Conservation (phyloP, 2,888 invertebrate species). For the Brachynemurus nebulosus region DNA sequence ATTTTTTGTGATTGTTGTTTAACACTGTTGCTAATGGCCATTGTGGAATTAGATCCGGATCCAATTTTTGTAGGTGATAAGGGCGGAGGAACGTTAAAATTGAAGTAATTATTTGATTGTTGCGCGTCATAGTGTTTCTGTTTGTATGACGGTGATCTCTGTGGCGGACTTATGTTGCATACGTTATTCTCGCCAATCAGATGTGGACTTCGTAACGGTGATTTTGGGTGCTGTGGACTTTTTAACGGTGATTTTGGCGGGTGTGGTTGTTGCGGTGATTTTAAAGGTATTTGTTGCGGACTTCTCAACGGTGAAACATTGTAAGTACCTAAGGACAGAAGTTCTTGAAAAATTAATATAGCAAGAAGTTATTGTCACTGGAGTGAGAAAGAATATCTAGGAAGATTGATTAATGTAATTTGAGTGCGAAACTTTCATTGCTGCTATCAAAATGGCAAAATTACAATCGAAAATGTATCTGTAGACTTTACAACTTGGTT, state of each 20-base stretch:
- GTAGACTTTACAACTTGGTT: too few species aligned
- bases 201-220: slow-evolving; percentile 17
- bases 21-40: too few species aligned
- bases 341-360: too few species aligned
- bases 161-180: slow-evolving; percentile 19
- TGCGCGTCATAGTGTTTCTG: too few species aligned
- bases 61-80: slow-evolving; percentile 22
- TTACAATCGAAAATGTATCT: too few species aligned
- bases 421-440: too few species aligned
- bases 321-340: not conserved
- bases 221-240: slow-evolving; percentile 18
- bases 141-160: slow-evolving; percentile 26
- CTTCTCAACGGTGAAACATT: not conserved
- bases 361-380: too few species aligned
- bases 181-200: slow-evolving; percentile 13
- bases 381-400: too few species aligned
- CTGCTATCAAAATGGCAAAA: too few species aligned
- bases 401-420: too few species aligned
- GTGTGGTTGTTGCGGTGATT: slow-evolving; percentile 8
- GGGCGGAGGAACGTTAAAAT: slow-evolving; percentile 27
- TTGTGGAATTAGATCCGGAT: too few species aligned
- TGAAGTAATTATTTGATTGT: slow-evolving; percentile 23
- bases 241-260: slow-evolving; percentile 8
- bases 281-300: not conserved
- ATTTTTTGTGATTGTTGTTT: not conserved